phyloP scores from a whole-genome alignment of 1,140 invertebrate genomes.

The Zaprionus taronus region DNA sequence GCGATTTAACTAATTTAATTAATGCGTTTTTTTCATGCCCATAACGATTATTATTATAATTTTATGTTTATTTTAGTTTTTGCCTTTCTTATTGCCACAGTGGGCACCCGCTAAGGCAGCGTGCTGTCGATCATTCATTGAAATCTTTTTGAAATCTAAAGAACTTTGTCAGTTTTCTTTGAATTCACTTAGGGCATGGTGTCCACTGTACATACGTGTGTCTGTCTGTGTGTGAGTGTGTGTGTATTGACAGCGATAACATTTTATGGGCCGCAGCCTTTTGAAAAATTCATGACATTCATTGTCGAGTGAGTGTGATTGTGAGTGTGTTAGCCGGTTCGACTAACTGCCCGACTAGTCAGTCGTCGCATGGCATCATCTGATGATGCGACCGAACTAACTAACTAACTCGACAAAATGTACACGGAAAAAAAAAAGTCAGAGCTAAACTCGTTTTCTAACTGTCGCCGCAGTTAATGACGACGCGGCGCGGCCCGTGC shows the following conservation, averaged over 20 bases:
- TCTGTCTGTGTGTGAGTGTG: constrained; percentile 28
- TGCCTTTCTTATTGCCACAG: constrained; percentile 11
- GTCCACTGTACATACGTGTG: constrained; percentile 20
- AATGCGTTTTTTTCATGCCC: constrained; percentile 64
- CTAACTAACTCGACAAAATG: constrained; percentile 1
- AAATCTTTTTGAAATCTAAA: background rate
- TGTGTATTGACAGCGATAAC: constrained; percentile 41
- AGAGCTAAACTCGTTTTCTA: constrained; percentile 48
- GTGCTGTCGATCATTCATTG: background rate
- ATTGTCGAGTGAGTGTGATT: constrained; percentile 12
- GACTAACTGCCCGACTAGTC: constrained; percentile 33
- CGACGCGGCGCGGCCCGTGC: constrained; percentile 34
- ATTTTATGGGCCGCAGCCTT: constrained; percentile 42
- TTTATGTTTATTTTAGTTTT: constrained; percentile 33
- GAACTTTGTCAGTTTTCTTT: background rate
- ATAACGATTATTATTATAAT: constrained; percentile 74
- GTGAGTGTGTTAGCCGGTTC: constrained; percentile 18
- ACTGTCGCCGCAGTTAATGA: constrained; percentile 45
- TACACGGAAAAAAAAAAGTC: constrained; percentile 9
- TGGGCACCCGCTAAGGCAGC: background rate
- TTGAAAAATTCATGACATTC: constrained; percentile 41
- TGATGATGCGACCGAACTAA: constrained; percentile 29
- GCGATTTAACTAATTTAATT: constrained; percentile 78
- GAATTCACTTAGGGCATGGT: background rate
- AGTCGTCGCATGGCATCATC: constrained; percentile 42